phyloP scores from a whole-genome alignment of 1,140 invertebrate genomes.

The Drosophila busckii region DNA sequence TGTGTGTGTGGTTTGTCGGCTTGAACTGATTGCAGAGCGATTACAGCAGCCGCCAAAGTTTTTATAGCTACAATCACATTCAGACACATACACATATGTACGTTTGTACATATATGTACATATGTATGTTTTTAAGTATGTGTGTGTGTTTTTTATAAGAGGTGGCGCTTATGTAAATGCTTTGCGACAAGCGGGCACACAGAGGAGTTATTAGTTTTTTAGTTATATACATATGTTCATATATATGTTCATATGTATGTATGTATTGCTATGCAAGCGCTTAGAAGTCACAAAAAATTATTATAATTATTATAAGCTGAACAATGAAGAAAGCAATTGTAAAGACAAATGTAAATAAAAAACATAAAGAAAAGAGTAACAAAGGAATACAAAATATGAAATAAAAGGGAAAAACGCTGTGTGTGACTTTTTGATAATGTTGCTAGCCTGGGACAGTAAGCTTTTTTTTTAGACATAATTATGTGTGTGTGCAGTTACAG shows the following conservation, averaged over 20 bases:
- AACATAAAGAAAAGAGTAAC: constrained; percentile 1
- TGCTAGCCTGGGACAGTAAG: constrained; percentile 18
- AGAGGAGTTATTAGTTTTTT: too few relatives aligned
- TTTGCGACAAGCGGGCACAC: too few relatives aligned
- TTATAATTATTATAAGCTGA: too few relatives aligned
- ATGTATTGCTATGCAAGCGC: too few relatives aligned
- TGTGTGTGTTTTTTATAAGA: too few relatives aligned
- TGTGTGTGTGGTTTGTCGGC: constrained; percentile 16
- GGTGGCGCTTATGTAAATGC: too few relatives aligned
- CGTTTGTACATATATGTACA: neutral
- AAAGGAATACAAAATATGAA: neutral
- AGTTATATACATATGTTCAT: neutral
- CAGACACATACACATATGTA: neutral
- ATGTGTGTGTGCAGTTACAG: constrained; percentile 9
- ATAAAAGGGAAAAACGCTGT: constrained; percentile 30
- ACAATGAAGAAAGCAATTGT: constrained; percentile 26
- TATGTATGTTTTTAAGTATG: too few relatives aligned
- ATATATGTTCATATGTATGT: neutral
- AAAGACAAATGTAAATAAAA: neutral
- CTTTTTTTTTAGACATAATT: constrained; percentile 32
- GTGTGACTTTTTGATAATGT: constrained; percentile 46
- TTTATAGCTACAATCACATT: constrained; percentile 6
- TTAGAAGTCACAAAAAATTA: constrained; percentile 41
- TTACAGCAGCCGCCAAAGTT: constrained; percentile 30
- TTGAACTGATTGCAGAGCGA: constrained; percentile 22